Evolutionary conservation across 1,140 invertebrate species (phyloP).

Genomic region (Lepidurus apus): DNA sequence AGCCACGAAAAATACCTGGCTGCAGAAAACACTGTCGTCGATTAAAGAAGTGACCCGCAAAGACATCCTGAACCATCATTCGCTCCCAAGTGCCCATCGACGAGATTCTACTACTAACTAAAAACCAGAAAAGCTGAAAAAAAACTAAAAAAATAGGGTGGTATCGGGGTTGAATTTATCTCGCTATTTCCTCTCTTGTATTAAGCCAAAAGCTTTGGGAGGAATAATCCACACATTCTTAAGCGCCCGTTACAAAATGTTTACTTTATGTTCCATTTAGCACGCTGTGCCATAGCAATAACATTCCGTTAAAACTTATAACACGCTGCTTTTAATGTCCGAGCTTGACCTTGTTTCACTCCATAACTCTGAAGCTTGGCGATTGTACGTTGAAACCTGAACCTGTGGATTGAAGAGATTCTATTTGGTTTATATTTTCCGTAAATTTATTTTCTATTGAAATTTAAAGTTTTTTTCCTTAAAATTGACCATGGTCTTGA

Average conservation of each 20-base stretch:
- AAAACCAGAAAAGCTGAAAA: background rate
- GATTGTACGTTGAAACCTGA: background rate
- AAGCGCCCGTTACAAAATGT: background rate
- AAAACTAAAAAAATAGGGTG: background rate
- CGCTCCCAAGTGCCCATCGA: background rate
- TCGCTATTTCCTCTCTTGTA: background rate
- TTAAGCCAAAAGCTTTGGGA: background rate
- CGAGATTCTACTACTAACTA: background rate
- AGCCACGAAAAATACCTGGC: slow-evolving; percentile 69
- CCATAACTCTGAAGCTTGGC: background rate
- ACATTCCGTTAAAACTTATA: background rate
- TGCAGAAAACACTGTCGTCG: slow-evolving; percentile 76
- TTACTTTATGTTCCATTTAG: background rate
- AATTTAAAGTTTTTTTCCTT: too few relatives aligned
- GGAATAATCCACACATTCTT: background rate
- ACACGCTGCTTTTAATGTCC: background rate
- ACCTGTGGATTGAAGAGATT: background rate
- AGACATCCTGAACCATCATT: slow-evolving; percentile 15
- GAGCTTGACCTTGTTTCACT: background rate
- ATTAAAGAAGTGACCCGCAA: slow-evolving; percentile 54
- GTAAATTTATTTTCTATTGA: background rate
- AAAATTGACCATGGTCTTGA: too few relatives aligned
- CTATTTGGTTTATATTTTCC: background rate
- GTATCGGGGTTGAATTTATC: background rate
- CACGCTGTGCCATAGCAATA: slow-evolving; percentile 14